These are phyloP conservation scores for Ethmia dodecea DNA, from an alignment of 2,888 invertebrate species.

Conservation along the genomic window DNA sequence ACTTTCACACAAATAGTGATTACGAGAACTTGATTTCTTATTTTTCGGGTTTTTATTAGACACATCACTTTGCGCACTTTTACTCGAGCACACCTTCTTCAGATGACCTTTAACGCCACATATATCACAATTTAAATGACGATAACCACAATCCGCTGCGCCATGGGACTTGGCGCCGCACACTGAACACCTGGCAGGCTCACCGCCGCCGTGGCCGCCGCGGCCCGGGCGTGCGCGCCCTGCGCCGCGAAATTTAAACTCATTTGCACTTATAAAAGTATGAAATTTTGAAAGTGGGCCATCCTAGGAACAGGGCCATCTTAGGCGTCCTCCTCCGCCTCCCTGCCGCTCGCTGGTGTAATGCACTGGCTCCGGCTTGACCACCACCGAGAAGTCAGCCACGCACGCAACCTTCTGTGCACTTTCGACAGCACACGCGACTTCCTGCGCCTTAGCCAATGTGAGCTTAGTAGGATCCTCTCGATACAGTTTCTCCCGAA, in stretches of 20 bases:
- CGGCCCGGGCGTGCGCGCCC: background rate
- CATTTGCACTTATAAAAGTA: too few species aligned
- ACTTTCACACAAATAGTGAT: background rate
- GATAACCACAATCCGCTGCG: slow-evolving; percentile 1
- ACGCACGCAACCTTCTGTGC: background rate
- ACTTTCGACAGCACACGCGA: background rate
- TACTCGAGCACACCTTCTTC: background rate
- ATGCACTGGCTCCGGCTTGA: background rate
- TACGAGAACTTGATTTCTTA: background rate
- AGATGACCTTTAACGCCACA: slow-evolving; percentile 1
- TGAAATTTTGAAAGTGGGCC: too few species aligned
- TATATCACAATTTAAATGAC: background rate
- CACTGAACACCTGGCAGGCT: background rate
- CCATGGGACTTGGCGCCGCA: slow-evolving; percentile 1
- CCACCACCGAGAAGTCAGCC: background rate
- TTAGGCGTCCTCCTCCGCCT: background rate
- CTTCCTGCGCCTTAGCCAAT: background rate
- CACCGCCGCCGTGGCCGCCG: background rate
- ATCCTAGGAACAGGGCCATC: too few species aligned
- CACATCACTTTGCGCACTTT: background rate
- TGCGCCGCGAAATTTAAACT: too few species aligned
- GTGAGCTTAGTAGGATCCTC: background rate
- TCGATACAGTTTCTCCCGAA: background rate
- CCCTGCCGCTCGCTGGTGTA: background rate
- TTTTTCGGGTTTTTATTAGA: background rate